These are phyloP conservation scores for Plagodis pulveraria DNA, from an alignment of 2,888 invertebrate species.

Conservation along the genomic window DNA sequence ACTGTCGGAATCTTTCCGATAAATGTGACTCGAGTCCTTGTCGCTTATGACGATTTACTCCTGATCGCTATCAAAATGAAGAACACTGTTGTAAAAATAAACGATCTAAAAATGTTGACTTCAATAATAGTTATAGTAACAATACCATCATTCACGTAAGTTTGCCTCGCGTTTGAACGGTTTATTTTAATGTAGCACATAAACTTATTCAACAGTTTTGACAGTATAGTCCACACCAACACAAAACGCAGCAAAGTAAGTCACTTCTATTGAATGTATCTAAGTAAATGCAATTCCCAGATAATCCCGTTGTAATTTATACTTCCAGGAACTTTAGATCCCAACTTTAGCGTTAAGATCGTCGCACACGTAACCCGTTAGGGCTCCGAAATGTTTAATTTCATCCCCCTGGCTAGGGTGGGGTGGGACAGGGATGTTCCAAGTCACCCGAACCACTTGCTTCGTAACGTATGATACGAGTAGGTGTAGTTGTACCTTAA, in stretches of 20 bases:
- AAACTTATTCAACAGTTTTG: too few species aligned
- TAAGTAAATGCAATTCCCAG: conserved; percentile 14
- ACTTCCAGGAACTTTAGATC: conserved; percentile 49
- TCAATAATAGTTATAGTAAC: too few species aligned
- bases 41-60: too few species aligned
- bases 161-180: too few species aligned
- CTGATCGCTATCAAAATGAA: too few species aligned
- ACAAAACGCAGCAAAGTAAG: conserved; percentile 14
- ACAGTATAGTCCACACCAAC: too few species aligned
- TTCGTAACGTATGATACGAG: conserved; percentile 75
- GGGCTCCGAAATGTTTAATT: conserved; percentile 81
- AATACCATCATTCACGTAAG: too few species aligned
- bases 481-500: conserved; percentile 72
- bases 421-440: conserved; percentile 19
- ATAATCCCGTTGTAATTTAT: conserved; percentile 27
- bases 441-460: conserved; percentile 67
- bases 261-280: neutral
- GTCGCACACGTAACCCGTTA: conserved; percentile 78
- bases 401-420: conserved; percentile 52
- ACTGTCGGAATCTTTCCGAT: too few species aligned
- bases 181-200: too few species aligned
- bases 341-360: conserved; percentile 57
- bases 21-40: too few species aligned
- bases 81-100: too few species aligned
- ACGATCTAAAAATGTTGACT: too few species aligned